Conservation (phyloP, 2,888 invertebrate species). For the Netelia fuscicornis region DNA sequence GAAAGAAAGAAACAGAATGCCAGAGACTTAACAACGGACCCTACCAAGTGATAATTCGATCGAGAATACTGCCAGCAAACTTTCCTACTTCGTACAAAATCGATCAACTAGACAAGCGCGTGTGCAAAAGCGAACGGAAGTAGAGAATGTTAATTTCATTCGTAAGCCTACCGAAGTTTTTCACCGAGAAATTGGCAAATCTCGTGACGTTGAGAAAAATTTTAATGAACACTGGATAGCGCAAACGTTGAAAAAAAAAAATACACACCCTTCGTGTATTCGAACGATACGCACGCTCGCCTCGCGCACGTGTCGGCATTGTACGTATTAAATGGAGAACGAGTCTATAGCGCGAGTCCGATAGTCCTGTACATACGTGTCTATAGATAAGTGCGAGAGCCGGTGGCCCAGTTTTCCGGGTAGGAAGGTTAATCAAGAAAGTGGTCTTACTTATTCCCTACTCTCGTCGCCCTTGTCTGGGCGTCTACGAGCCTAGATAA, state of each 20-base stretch:
- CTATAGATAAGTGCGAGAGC: slow-evolving; percentile 15
- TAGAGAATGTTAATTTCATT: slow-evolving; percentile 63
- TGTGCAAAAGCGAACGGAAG: slow-evolving; percentile 2
- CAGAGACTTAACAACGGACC: slow-evolving; percentile 21
- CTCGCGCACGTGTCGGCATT: no score
- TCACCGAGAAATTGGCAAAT: slow-evolving; percentile 37
- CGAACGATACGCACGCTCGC: background rate
- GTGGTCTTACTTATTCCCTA: slow-evolving; percentile 37
- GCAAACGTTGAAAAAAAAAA: slow-evolving; percentile 37
- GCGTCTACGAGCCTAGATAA: slow-evolving; percentile 8
- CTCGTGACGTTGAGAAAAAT: slow-evolving; percentile 34
- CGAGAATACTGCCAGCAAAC: slow-evolving; percentile 56
- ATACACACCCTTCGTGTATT: background rate
- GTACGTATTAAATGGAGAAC: no score
- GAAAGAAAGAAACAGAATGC: background rate
- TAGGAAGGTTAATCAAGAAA: slow-evolving; percentile 60
- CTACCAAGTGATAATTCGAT: slow-evolving; percentile 62
- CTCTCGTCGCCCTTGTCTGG: background rate
- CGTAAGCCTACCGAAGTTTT: slow-evolving; percentile 65
- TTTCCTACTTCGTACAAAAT: slow-evolving; percentile 67
- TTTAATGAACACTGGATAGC: slow-evolving; percentile 32
- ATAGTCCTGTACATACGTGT: background rate
- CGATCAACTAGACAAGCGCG: slow-evolving; percentile 34
- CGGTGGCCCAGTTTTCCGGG: slow-evolving; percentile 29
- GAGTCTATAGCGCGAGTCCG: background rate